These are phyloP conservation scores for Melieria omissa DNA, from an alignment of 2,888 invertebrate species.

Conservation along the genomic window DNA sequence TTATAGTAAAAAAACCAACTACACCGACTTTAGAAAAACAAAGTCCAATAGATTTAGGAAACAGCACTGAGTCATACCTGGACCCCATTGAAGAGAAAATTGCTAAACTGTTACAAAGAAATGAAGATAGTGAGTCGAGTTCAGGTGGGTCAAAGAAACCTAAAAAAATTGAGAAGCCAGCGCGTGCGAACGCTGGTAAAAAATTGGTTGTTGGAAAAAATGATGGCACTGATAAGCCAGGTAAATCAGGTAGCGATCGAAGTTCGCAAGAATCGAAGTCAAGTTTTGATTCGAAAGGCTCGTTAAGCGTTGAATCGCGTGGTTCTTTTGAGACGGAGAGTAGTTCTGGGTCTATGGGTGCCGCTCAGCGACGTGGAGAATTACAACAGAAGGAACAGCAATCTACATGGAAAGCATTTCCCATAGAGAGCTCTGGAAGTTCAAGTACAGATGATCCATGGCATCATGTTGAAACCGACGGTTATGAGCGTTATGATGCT, in stretches of 20 bases:
- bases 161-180: slow-evolving; percentile 68
- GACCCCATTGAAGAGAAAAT: slow-evolving; percentile 68
- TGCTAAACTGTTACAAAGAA: slow-evolving; percentile 61
- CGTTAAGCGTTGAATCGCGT: slow-evolving; percentile 76
- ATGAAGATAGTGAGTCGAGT: slow-evolving; percentile 74
- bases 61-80: slow-evolving; percentile 68
- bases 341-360: slow-evolving; percentile 79
- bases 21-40: slow-evolving; percentile 75
- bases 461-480: slow-evolving; percentile 80
- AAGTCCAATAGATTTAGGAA: slow-evolving; percentile 73
- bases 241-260: slow-evolving; percentile 58
- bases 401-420: slow-evolving; percentile 85
- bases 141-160: slow-evolving; percentile 71
- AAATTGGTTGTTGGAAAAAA: slow-evolving; percentile 65
- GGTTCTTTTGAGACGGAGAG: slow-evolving; percentile 81
- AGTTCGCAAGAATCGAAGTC: slow-evolving; percentile 71
- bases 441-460: slow-evolving; percentile 88
- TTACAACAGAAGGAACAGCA: slow-evolving; percentile 74
- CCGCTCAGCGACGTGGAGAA: slow-evolving; percentile 74
- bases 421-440: slow-evolving; percentile 86
- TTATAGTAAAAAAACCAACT: slow-evolving; percentile 59
- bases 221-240: slow-evolving; percentile 66
- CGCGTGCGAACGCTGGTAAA: slow-evolving; percentile 59
- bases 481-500: slow-evolving; percentile 70
- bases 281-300: slow-evolving; percentile 73